A percentile compares a stretch with the other conserved stretches of the same genome.
These are phyloP conservation scores for Silurus lanzhouensis DNA, from an alignment of 2,797 vertebrate species.

Conservation along the genomic window DNA sequence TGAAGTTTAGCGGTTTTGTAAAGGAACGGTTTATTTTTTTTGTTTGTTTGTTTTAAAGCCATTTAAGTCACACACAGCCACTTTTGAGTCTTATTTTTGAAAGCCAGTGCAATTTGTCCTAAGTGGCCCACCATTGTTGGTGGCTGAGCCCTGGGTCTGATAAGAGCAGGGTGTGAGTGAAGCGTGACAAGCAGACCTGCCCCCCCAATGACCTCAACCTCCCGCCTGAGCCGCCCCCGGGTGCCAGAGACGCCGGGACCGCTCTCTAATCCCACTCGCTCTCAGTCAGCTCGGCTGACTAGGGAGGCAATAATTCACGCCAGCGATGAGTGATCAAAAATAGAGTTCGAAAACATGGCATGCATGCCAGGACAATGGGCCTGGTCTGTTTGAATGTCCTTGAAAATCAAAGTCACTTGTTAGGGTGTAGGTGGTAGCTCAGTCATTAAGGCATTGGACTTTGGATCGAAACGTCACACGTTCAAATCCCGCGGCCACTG, in stretches of 20 bases:
- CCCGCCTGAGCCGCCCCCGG: conserved; percentile 24
- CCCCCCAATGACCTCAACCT: conserved; percentile 46
- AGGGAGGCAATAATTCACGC: conserved; percentile 35
- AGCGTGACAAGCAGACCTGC: conserved; percentile 45
- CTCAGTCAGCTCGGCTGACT: conserved; percentile 20
- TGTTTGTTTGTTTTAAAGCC: too few relatives aligned
- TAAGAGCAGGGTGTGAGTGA: conserved; percentile 48
- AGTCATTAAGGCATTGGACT: too few relatives aligned
- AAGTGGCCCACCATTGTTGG: conserved; percentile 61
- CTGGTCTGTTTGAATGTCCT: conserved; percentile 18
- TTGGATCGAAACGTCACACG: too few relatives aligned
- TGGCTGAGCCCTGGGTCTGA: conserved; percentile 50
- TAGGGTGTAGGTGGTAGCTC: not conserved
- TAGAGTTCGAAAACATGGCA: conserved; percentile 28
- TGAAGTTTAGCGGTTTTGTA: conserved; percentile 14
- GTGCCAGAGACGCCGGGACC: conserved; percentile 28
- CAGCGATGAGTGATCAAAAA: conserved; percentile 41
- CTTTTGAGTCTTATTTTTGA: conserved; percentile 51
- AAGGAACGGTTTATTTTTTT: not conserved
- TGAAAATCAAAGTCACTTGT: conserved; percentile 33
- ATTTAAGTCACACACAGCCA: conserved; percentile 3
- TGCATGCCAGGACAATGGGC: conserved; percentile 14
- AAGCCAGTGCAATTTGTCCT: conserved; percentile 60
- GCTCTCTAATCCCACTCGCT: conserved; percentile 23
- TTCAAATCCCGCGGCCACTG: too few relatives aligned